Conservation (phyloP, 2,113 vertebrate species). For the Sisor rabdophorus region DNA sequence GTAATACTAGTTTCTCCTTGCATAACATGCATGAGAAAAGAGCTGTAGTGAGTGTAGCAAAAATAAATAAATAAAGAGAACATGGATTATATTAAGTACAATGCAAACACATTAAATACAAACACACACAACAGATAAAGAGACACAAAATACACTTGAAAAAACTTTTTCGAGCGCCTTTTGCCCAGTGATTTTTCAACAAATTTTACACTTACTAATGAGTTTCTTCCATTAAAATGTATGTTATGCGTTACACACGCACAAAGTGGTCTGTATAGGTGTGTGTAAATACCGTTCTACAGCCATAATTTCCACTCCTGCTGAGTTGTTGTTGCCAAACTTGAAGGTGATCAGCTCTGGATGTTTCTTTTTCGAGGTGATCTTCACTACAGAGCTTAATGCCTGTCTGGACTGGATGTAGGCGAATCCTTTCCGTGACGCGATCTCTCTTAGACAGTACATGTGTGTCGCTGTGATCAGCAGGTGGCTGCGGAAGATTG, state of each 20-base stretch:
- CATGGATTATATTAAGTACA: too few relatives aligned
- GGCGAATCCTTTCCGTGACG: constrained; percentile 87
- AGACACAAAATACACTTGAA: too few relatives aligned
- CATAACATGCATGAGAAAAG: too few relatives aligned
- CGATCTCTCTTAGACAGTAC: constrained; percentile 96
- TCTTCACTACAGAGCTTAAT: constrained; percentile 95
- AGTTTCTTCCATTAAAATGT: background rate
- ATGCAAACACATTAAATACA: too few relatives aligned
- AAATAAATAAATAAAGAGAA: too few relatives aligned
- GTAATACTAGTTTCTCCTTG: too few relatives aligned
- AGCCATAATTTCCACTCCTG: constrained; percentile 89
- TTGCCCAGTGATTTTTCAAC: too few relatives aligned
- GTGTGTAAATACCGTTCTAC: constrained; percentile 80
- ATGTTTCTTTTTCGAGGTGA: constrained; percentile 98
- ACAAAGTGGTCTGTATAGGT: background rate
- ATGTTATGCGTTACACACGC: background rate
- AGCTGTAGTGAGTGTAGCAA: too few relatives aligned
- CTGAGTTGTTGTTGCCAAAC: constrained; percentile 88
- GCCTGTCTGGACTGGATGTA: constrained; percentile 97
- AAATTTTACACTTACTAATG: too few relatives aligned
- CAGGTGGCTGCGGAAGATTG: constrained; percentile 74
- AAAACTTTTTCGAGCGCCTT: too few relatives aligned
- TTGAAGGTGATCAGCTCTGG: constrained; percentile 98
- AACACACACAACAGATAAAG: too few relatives aligned
- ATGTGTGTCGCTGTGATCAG: constrained; percentile 96